Percentiles rank a stretch among this genome's conserved stretches.
Conservation (phyloP, 2,113 vertebrate species). For the Atherinomorus stipes region DNA sequence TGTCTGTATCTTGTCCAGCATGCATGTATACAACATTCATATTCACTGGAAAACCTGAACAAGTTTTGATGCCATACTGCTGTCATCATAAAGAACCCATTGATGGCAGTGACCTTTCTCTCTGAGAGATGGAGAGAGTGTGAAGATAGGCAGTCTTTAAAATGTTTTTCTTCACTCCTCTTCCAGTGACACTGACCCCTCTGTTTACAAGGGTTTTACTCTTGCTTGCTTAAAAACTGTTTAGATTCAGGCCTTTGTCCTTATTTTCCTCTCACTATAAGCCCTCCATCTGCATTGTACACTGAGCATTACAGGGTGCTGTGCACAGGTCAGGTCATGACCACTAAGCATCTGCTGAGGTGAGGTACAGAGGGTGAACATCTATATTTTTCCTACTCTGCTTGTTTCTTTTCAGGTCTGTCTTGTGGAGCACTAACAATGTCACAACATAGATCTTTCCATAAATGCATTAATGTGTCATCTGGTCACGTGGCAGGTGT, state of each 20-base stretch:
- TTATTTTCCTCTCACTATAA: conserved; percentile 23
- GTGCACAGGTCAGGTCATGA: conserved; percentile 62
- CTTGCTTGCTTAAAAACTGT: conserved; percentile 25
- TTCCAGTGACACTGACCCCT: conserved; percentile 35
- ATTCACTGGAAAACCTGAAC: conserved; percentile 42
- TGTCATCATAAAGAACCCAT: conserved; percentile 67
- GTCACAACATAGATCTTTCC: conserved; percentile 40
- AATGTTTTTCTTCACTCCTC: conserved; percentile 50
- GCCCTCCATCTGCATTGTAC: conserved; percentile 39
- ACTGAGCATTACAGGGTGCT: conserved; percentile 56
- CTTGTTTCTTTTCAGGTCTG: conserved; percentile 37
- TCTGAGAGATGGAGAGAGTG: conserved; percentile 32
- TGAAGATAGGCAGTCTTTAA: conserved; percentile 47
- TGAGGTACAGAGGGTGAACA: conserved; percentile 35
- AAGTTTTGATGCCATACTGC: conserved; percentile 52
- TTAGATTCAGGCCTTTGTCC: conserved; percentile 37
- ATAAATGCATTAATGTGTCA: conserved; percentile 50
- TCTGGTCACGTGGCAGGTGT: conserved; percentile 36
- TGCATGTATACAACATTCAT: conserved; percentile 35
- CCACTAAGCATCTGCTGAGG: conserved; percentile 57
- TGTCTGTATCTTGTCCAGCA: neutral
- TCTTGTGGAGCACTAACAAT: conserved; percentile 46
- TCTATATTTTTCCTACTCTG: conserved; percentile 49
- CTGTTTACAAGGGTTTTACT: conserved; percentile 51
- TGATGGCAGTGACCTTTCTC: conserved; percentile 68